Evolutionary conservation across 1,140 invertebrate genomes (phyloP), one percentile per base, ranked within the genome.

Genomic region (Drosophila equinoxialis): DNA sequence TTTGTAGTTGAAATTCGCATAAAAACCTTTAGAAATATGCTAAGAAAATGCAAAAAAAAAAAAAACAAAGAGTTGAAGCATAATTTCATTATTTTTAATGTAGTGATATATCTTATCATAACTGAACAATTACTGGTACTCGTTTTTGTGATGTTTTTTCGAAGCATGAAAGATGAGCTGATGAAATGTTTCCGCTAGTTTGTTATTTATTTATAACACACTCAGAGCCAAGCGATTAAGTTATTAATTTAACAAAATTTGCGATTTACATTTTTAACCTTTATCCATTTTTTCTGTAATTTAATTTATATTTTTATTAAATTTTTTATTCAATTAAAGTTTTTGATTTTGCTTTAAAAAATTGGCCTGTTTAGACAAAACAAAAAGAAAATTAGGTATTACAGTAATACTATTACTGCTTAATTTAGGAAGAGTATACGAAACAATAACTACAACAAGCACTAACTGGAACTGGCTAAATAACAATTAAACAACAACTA

Each of bases 301-400:
- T 65, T 54, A 57, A 60, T 66, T 68, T 66, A 33, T 68, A 41
- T 65, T 69, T 81, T 86, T 68, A 23, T 23, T 23, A 23, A 61
- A 70, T 76, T n/a, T 11, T 76, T 17, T 20, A 59, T 74, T 39
- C 58, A 75, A 58, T 41, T 75, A 41, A 23, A 17, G 45, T 35
- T 57, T 57, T 63, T 35, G 77, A 30, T 66, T 66, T 82, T 84
- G 80, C 84, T 60, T 80, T 39, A 60, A 7, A 41, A 6, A 75
- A 87, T 87, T 87, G 84, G 84, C 74, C 80, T 65, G 60, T 61
- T 60, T 54, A 57, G 58, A 74, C 58, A 57, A 54, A 74, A 70
- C 51, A 30, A 30, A 30, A 30, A 30, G 4, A 30, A 30, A 30
- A 30, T 6, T 62, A 70, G 58, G 58, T 39, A 41, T 66, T n/a